phyloP scores from a whole-genome alignment of 1,140 invertebrate species.

The Asbolus verrucosus region DNA sequence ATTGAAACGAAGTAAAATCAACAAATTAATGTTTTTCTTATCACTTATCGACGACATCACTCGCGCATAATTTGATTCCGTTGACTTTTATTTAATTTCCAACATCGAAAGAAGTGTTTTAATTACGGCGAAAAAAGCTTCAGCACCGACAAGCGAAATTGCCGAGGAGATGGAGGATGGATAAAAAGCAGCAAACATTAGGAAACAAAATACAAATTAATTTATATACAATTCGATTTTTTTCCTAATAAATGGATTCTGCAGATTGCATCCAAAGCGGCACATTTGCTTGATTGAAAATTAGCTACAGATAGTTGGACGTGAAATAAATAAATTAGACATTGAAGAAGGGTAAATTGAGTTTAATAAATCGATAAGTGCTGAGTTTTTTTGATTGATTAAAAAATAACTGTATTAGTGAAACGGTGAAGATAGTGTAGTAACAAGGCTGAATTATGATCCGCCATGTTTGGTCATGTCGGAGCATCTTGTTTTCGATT shows the following conservation, averaged over 20 bases:
- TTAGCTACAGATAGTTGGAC: conserved; percentile 31
- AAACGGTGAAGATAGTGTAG: background rate
- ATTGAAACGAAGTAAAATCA: too few relatives aligned
- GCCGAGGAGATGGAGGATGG: background rate
- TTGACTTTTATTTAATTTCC: too few relatives aligned
- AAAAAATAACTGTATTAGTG: background rate
- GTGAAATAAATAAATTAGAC: conserved; percentile 28
- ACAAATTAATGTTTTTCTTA: too few relatives aligned
- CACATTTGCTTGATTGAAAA: conserved; percentile 21
- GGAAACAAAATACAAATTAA: conserved; percentile 25
- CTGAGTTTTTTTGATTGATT: background rate
- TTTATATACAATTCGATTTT: conserved; percentile 13
- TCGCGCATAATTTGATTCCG: too few relatives aligned
- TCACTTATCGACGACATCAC: too few relatives aligned
- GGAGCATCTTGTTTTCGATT: conserved; percentile 6
- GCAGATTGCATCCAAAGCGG: conserved; percentile 16
- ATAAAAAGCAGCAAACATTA: conserved; percentile 5
- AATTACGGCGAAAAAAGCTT: conserved; percentile 18
- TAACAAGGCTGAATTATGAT: background rate
- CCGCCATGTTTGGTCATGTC: conserved; percentile 5
- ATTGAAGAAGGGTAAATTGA: conserved; percentile 15
- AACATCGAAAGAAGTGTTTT: background rate
- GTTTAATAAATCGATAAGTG: conserved; percentile 16
- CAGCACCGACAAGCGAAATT: conserved; percentile 6
- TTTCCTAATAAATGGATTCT: conserved; percentile 4